Evolutionary conservation across 2,888 invertebrate species (phyloP), one percentile per base, ranked within the genome.

Genomic region (Neoscelio sp.): DNA sequence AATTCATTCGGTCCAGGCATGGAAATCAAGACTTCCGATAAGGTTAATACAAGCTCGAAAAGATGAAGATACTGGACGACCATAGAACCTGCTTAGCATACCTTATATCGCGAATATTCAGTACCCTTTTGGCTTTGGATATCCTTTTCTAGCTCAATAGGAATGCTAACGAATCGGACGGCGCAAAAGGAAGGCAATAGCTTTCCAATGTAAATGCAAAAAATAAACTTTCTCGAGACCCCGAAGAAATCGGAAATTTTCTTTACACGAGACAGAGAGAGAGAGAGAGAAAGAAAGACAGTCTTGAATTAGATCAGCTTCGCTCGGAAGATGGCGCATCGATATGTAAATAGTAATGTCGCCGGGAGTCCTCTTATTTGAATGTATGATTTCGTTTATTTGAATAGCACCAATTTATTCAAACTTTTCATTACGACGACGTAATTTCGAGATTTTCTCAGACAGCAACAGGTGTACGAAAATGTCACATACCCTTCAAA

Each of bases 271-370:
- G 20, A 40, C 13, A 26, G 52, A 26, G 30, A 13, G 12, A 40
- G n/a, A n/a, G n/a, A n/a, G n/a, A n/a, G n/a, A n/a, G n/a, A n/a
- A n/a, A n/a, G n/a, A n/a, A n/a, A n/a, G n/a, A n/a, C n/a, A n/a
- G n/a, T n/a, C 20, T 46, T 44, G 23, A 74, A 74, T 74, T 52
- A 50, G 65, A 74, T 74, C 65, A 67, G 74, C 30, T 42, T 74
- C 58, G 67, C 58, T 58, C 58, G 74, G 52, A 67, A 67, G 30
- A 50, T 46, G 17, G 40, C 50, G 44, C 64, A 28, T 64, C 44
- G 65, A 50, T 65, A 67, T 67, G 65, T 67, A 74, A 74, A 74
- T 58, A 23, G 40, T 10, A 28, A 2, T n/a, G 48, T 64, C 35
- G 35, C 44, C 33, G 20, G 6, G 52, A 23, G 10, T 10, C n/a